Base-by-base conservation (phyloP, 2,888 invertebrate species). In the Camponotus fellah region DNA sequence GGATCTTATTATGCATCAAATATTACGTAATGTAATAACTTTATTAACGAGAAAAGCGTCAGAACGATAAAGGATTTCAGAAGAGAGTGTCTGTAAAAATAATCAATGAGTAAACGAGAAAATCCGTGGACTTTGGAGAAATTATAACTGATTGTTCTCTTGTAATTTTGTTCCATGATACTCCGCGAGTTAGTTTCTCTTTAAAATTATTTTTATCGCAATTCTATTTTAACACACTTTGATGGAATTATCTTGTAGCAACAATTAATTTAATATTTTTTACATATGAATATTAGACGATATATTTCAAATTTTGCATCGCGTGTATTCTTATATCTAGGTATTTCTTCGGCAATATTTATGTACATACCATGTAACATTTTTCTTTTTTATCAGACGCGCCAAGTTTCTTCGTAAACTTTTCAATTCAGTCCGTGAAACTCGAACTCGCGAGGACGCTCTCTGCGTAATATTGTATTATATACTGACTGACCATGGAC, bases 401-500 rank as follows among this genome's bases (percentile, higher is more conserved):
- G 32, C 34, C 3, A 65, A 32, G 53, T 68, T 34, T 46, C 17
- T 66, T 37, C 46, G 74, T 12, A 6, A 49, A 37, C 6, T 32
- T 49, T 49, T 64, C 21, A 21, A 17, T 26, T 37, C 17, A 4
- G 26, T 2, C 37, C 21, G 53, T 26, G 58, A 71, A 71, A 71
- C 21, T 46, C 60, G 71, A 46, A 43, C n/a, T 53, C 46, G 79
- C 58, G 58, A 58, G 46, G 21, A 75, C 26, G 46, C 26, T 68
- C 17, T 49, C 49, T 9, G 26, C 4, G 56, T 71, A 60, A 71
- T 17, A 46, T 71, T 43, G 72, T 37, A 56, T 71, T 71, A 71
- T 71, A 71, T 12, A 37, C 60, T 43, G 79, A 71, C 46, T 34
- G 60, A 37, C 60, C 46, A 21, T 71, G 79, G 60, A 71, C 72